phyloP scores from a whole-genome alignment of 2,113 vertebrate genomes.

The Kryptolebias marmoratus region DNA sequence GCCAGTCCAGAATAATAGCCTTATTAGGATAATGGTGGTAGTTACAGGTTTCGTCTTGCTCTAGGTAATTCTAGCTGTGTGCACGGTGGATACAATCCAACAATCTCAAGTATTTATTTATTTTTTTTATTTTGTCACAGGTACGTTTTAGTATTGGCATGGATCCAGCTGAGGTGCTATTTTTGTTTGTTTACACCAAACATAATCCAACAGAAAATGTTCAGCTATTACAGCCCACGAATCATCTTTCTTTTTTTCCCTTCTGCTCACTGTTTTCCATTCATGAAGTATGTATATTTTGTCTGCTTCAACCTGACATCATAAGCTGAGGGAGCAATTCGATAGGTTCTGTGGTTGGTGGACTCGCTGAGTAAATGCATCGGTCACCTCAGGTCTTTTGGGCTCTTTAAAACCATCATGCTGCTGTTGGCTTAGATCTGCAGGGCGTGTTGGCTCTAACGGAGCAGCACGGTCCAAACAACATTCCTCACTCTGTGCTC shows the following conservation, averaged over 20 bases:
- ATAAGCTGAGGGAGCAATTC: conserved; percentile 32
- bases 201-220: conserved; percentile 45
- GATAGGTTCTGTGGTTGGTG: conserved; percentile 42
- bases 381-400: conserved; percentile 30
- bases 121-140: conserved; percentile 21
- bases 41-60: conserved; percentile 65
- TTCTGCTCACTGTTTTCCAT: conserved; percentile 39
- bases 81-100: conserved; percentile 52
- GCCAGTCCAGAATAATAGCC: conserved; percentile 66
- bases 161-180: conserved; percentile 38
- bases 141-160: conserved; percentile 16
- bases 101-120: conserved; percentile 57
- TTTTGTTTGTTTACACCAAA: conserved; percentile 65
- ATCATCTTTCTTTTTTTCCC: conserved; percentile 22
- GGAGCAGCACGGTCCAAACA: not conserved
- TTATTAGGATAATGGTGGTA: conserved; percentile 79
- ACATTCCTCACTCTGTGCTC: not conserved
- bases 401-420: conserved; percentile 23
- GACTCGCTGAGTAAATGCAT: conserved; percentile 2
- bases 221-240: conserved; percentile 41
- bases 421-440: conserved; percentile 21
- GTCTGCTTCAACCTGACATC: conserved; percentile 27
- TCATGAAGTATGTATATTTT: conserved; percentile 58
- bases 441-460: conserved; percentile 17
- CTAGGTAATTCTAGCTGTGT: conserved; percentile 68